phyloP scores from a whole-genome alignment of 2,888 invertebrate genomes.

The Hirtodrosophila histrioides region DNA sequence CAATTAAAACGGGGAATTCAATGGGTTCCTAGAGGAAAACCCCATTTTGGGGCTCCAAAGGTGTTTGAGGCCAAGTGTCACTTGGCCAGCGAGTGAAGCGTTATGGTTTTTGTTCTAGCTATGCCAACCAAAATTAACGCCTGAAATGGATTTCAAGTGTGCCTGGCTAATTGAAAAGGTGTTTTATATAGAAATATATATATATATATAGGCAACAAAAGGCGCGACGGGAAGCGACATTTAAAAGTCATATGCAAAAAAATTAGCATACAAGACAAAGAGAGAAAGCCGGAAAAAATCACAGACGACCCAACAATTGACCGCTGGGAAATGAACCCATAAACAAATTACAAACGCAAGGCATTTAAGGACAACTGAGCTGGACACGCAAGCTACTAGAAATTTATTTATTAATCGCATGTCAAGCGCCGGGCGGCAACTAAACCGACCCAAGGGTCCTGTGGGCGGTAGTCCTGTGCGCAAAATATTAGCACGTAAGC shows the following conservation, averaged over 20 bases:
- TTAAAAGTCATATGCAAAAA: slow-evolving; percentile 41
- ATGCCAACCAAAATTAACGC: slow-evolving; percentile 68
- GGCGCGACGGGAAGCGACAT: slow-evolving; percentile 49
- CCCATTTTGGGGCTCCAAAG: slow-evolving; percentile 31
- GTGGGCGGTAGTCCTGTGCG: slow-evolving; percentile 24
- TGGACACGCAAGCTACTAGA: slow-evolving; percentile 60
- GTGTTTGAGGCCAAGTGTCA: slow-evolving; percentile 70
- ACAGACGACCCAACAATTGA: slow-evolving; percentile 82
- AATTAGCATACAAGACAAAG: slow-evolving; percentile 32
- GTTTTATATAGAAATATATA: slow-evolving; percentile 20
- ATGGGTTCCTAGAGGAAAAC: slow-evolving; percentile 45
- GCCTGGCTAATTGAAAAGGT: slow-evolving; percentile 75
- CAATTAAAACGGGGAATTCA: slow-evolving; percentile 62
- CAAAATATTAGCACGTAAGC: slow-evolving; percentile 68
- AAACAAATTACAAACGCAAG: slow-evolving; percentile 72
- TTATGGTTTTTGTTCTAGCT: slow-evolving; percentile 64
- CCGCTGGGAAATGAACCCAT: slow-evolving; percentile 83
- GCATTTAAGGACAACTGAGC: slow-evolving; percentile 57
- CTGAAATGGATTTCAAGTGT: slow-evolving; percentile 75
- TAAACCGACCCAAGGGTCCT: slow-evolving; percentile 11
- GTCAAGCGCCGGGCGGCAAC: slow-evolving; percentile 53
- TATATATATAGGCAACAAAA: slow-evolving; percentile 41
- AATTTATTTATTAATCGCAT: slow-evolving; percentile 81
- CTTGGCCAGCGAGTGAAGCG: slow-evolving; percentile 75
- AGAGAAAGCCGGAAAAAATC: slow-evolving; percentile 62